Percentiles rank a stretch among this genome's conserved stretches.
Conservation (phyloP, 2,888 invertebrate genomes). For the Gymnocheta viridis region DNA sequence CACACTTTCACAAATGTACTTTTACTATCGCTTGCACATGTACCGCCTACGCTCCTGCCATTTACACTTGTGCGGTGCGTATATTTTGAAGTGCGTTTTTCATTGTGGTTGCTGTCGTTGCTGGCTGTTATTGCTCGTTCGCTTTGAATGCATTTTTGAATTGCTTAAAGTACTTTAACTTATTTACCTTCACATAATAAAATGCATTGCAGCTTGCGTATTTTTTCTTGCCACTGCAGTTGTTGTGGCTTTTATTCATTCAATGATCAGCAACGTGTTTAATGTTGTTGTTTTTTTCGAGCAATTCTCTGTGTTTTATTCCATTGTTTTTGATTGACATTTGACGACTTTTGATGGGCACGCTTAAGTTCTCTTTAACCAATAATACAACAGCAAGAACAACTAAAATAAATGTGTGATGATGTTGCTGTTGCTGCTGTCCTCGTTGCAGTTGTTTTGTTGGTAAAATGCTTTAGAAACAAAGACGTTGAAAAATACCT, state of each 20-base stretch:
- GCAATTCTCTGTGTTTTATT: constrained; percentile 48
- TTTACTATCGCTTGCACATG: background rate
- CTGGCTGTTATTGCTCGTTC: constrained; percentile 28
- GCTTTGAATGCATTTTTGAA: constrained; percentile 46
- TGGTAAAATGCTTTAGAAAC: constrained; percentile 8
- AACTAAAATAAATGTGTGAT: constrained; percentile 19
- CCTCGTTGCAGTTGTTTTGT: constrained; percentile 16
- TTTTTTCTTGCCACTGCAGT: constrained; percentile 16
- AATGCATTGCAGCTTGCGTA: constrained; percentile 52
- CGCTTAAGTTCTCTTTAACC: constrained; percentile 69
- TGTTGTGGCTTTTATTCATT: constrained; percentile 27
- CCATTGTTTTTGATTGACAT: constrained; percentile 76
- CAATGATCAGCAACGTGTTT: constrained; percentile 57
- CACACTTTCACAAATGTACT: background rate
- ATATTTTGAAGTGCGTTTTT: constrained; percentile 38
- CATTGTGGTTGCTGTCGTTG: background rate
- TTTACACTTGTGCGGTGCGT: constrained; percentile 59
- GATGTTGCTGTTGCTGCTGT: background rate
- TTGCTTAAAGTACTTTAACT: constrained; percentile 46
- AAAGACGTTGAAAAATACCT: constrained; percentile 21
- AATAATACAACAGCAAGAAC: constrained; percentile 46
- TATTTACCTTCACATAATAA: constrained; percentile 54
- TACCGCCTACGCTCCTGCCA: background rate
- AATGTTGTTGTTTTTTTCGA: constrained; percentile 17
- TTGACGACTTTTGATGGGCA: constrained; percentile 76